Percentiles rank a stretch among this genome's conserved stretches.
phyloP scores from a whole-genome alignment of 2,797 vertebrate genomes.

The Stomatorhinus walkeri region DNA sequence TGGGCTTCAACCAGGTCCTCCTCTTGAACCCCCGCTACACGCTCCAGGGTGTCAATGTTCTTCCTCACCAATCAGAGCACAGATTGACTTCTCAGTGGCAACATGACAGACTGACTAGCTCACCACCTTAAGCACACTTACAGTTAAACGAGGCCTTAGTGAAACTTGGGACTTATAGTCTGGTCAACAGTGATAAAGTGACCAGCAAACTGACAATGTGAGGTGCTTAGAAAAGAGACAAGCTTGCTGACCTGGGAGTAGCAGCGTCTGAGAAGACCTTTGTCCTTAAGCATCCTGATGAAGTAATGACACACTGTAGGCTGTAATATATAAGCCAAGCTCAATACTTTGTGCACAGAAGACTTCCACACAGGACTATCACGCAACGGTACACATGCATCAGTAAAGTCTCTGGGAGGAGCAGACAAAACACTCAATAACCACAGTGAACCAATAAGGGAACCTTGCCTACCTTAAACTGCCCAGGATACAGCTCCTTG shows the following conservation, averaged over 20 bases:
- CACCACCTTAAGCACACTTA: background rate
- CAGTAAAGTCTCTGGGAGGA: background rate
- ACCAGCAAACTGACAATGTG: background rate
- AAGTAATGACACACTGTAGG: conserved; percentile 87
- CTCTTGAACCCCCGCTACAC: conserved; percentile 71
- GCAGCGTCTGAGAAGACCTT: conserved; percentile 72
- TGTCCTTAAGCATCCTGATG: conserved; percentile 80
- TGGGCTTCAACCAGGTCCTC: conserved; percentile 82
- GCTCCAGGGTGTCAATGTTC: conserved; percentile 87
- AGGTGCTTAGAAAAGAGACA: background rate
- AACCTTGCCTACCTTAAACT: conserved; percentile 73
- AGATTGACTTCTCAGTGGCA: background rate
- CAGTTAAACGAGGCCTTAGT: background rate
- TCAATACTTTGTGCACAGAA: background rate
- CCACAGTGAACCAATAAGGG: background rate
- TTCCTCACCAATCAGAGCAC: conserved; percentile 37
- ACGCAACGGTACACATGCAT: background rate
- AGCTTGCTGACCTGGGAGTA: conserved; percentile 72
- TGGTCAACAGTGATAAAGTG: background rate
- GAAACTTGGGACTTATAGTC: background rate
- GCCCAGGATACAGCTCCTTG: conserved; percentile 82
- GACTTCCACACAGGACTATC: background rate
- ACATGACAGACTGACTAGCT: background rate
- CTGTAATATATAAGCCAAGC: conserved; percentile 42
- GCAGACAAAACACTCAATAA: background rate